These are phyloP conservation scores for Poecile montanus DNA, from an alignment of 2,797 vertebrate genomes.

Conservation along the genomic window DNA sequence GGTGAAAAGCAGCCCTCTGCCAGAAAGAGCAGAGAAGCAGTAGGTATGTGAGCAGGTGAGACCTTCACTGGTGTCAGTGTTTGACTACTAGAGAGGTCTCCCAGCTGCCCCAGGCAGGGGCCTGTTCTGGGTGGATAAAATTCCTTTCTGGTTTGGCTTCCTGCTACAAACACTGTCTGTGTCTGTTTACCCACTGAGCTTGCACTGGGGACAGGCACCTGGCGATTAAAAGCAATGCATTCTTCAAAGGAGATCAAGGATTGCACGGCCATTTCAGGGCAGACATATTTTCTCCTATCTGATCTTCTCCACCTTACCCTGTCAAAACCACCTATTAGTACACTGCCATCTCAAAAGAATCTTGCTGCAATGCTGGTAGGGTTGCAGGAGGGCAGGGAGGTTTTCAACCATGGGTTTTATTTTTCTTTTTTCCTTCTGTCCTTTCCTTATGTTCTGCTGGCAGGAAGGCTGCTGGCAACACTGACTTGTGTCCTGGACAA, in stretches of 20 bases:
- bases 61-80: not conserved
- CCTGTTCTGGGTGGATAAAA: not conserved
- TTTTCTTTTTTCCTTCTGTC: not conserved
- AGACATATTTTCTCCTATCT: not conserved
- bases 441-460: not conserved
- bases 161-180: not conserved
- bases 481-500: not conserved
- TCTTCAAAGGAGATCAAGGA: not conserved
- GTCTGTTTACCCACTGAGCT: not conserved
- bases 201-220: not conserved
- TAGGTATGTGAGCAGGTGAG: not conserved
- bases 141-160: not conserved
- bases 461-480: not conserved
- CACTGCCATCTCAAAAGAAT: not conserved
- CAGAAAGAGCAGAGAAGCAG: not conserved
- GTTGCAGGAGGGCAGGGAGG: not conserved
- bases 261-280: not conserved
- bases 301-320: not conserved
- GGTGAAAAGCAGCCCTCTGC: not conserved
- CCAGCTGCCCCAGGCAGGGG: not conserved
- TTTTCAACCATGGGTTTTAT: not conserved
- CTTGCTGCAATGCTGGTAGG: not conserved
- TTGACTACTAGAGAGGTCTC: not conserved
- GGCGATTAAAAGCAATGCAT: not conserved
- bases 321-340: not conserved